Percentiles rank a stretch among this genome's conserved stretches.
Evolutionary conservation across 2,113 vertebrate genomes (phyloP).

Genomic region (Corynorhinus townsendii): DNA sequence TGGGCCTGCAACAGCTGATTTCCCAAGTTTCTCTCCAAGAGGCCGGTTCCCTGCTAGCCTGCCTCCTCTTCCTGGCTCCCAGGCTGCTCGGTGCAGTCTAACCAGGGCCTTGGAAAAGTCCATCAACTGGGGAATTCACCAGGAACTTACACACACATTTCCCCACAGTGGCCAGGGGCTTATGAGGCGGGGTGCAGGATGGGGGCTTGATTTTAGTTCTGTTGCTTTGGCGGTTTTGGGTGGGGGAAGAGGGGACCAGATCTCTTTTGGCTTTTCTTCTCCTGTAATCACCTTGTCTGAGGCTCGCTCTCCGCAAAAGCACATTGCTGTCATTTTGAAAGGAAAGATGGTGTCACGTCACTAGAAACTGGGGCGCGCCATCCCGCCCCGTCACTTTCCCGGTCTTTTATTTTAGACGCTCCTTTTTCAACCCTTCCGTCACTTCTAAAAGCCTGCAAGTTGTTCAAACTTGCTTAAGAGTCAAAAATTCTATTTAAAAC

Average conservation of each 20-base stretch:
- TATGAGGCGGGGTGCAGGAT: background rate
- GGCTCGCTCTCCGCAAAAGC: background rate
- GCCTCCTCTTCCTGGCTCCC: conserved; percentile 44
- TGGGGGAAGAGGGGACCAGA: background rate
- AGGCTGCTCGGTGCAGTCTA: background rate
- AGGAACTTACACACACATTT: background rate
- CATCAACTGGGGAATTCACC: conserved; percentile 47
- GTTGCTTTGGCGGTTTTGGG: background rate
- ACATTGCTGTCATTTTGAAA: background rate
- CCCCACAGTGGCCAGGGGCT: background rate
- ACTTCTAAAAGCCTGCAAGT: background rate
- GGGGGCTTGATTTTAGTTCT: background rate
- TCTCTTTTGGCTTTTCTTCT: background rate
- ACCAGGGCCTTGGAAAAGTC: conserved; percentile 30
- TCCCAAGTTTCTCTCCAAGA: conserved; percentile 43
- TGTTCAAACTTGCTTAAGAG: conserved; percentile 20
- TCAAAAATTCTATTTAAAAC: background rate
- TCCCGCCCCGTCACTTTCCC: background rate
- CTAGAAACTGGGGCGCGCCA: background rate
- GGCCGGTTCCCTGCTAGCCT: conserved; percentile 40
- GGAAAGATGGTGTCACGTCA: background rate
- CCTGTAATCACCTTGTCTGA: background rate
- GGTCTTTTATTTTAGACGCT: background rate
- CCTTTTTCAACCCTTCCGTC: conserved; percentile 5
- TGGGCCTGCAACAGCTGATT: conserved; percentile 62